Conservation (phyloP, 2,888 invertebrate species). For the Auanema sp. region DNA sequence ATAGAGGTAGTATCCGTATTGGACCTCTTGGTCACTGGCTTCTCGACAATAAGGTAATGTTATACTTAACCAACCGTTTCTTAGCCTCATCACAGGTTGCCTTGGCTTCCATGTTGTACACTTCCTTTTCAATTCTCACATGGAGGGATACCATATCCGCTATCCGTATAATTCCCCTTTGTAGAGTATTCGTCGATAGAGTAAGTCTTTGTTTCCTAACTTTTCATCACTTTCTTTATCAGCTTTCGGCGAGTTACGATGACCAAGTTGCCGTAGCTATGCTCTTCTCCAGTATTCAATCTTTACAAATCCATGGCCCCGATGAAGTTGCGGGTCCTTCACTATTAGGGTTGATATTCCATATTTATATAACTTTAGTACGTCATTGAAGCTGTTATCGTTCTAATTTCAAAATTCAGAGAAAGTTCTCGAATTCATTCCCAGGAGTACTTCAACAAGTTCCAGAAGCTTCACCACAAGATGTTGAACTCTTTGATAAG, state of each 20-base stretch:
- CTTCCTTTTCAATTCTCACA: constrained; percentile 33
- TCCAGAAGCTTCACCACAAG: constrained; percentile 10
- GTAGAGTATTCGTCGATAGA: constrained; percentile 26
- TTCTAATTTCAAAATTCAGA: no score
- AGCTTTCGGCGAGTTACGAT: constrained; percentile 11
- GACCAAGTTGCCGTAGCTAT: constrained; percentile 13
- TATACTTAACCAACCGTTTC: not conserved
- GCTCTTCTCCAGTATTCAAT: constrained; percentile 9
- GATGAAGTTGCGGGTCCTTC: constrained; percentile 10
- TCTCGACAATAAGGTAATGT: not conserved
- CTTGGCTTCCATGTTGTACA: constrained; percentile 23
- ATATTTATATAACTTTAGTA: constrained; percentile 14
- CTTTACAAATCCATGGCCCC: constrained; percentile 19
- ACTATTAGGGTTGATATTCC: constrained; percentile 13
- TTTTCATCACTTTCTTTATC: not conserved
- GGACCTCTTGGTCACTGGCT: no score
- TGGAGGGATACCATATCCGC: constrained; percentile 41
- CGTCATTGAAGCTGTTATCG: not conserved
- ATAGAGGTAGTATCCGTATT: no score
- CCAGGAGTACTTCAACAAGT: constrained; percentile 13
- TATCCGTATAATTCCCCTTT: constrained; percentile 32
- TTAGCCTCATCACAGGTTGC: constrained; percentile 21
- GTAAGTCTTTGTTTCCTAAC: constrained; percentile 9
- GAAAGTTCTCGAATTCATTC: constrained; percentile 16
- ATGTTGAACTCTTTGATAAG: constrained; percentile 10